A percentile compares a stretch with the other conserved stretches of the same genome.
phyloP scores from a whole-genome alignment of 2,113 vertebrate genomes.

The Tachycineta bicolor region DNA sequence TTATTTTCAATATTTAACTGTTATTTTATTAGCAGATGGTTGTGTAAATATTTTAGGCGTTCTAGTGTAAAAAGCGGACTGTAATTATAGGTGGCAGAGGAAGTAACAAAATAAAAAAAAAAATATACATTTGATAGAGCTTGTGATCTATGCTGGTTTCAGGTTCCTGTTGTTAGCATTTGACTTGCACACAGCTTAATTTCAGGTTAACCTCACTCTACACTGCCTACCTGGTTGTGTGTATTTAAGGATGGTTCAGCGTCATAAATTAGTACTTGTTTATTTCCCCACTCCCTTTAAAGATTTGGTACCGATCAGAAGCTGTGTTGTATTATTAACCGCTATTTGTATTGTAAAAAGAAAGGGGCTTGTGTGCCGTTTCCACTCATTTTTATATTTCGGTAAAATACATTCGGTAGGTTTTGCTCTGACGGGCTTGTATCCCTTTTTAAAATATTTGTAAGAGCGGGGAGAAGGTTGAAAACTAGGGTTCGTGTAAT shows the following conservation, averaged over 20 bases:
- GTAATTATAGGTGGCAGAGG: constrained; percentile 74
- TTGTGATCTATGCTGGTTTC: constrained; percentile 71
- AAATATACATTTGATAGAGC: constrained; percentile 48
- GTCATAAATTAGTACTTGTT: constrained; percentile 7
- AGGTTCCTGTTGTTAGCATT: constrained; percentile 51
- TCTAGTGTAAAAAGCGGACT: constrained; percentile 77
- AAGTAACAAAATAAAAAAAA: constrained; percentile 73
- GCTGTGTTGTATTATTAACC: constrained; percentile 40
- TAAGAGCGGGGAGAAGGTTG: not conserved
- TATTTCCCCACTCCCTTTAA: not conserved
- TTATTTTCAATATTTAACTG: constrained; percentile 88
- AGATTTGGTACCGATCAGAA: constrained; percentile 6
- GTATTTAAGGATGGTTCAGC: constrained; percentile 46
- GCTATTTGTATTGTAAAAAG: constrained; percentile 44
- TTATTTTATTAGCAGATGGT: constrained; percentile 82
- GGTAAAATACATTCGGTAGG: constrained; percentile 40
- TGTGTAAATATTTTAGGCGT: constrained; percentile 85
- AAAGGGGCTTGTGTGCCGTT: constrained; percentile 43
- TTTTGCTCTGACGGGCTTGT: constrained; percentile 57
- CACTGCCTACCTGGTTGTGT: constrained; percentile 43
- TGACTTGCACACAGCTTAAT: constrained; percentile 47
- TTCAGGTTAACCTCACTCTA: not conserved
- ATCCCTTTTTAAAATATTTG: constrained; percentile 14
- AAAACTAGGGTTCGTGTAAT: not conserved
- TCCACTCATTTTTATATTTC: constrained; percentile 62